Evolutionary conservation across 2,113 vertebrate species (phyloP).

Genomic region (Gasterosteus aculeatus): DNA sequence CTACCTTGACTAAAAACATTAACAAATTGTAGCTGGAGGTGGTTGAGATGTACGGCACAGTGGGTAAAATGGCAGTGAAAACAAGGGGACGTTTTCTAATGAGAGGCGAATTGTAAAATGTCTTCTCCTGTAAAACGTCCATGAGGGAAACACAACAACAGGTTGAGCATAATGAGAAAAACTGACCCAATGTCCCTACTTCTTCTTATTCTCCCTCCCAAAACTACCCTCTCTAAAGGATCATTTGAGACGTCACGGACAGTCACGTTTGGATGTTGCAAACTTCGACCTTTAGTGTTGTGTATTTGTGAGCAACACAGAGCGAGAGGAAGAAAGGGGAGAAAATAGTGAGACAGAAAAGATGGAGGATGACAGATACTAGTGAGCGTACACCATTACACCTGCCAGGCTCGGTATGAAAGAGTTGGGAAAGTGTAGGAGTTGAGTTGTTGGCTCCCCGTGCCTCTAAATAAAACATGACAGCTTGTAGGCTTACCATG

Average conservation of each 20-base stretch:
- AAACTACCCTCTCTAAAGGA: constrained; percentile 28
- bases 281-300: neutral
- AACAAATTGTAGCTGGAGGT: constrained; percentile 27
- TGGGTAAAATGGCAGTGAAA: constrained; percentile 56
- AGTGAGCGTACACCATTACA: neutral
- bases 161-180: constrained; percentile 9
- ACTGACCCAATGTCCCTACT: neutral
- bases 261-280: neutral
- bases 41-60: constrained; percentile 54
- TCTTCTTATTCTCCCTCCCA: neutral
- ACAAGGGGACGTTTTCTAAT: constrained; percentile 36
- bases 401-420: constrained; percentile 17
- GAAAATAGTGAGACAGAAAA: constrained; percentile 3
- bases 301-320: neutral
- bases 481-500: constrained; percentile 30
- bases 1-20: too few species aligned
- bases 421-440: constrained; percentile 13
- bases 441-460: constrained; percentile 31
- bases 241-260: constrained; percentile 1
- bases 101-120: constrained; percentile 41
- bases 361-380: too few species aligned
- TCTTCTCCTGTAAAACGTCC: constrained; percentile 7
- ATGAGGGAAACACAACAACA: constrained; percentile 3
- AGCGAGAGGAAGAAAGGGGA: neutral
- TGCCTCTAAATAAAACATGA: constrained; percentile 49